Evolutionary conservation across 2,888 invertebrate species (phyloP), one percentile per base, ranked within the genome.

Genomic region (Drosophila multiciliata): DNA sequence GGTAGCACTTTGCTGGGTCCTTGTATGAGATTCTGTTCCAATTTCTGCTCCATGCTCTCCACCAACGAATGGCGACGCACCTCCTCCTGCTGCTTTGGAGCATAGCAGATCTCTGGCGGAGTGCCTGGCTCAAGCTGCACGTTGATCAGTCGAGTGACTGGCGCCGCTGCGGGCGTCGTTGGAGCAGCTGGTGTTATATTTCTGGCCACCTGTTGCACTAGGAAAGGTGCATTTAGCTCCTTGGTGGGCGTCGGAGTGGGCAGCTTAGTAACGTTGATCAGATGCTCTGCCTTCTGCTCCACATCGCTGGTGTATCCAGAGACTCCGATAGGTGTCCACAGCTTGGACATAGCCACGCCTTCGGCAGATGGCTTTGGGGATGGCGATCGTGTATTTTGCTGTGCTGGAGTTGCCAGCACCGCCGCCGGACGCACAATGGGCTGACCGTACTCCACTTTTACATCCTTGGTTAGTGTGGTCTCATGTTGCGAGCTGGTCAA

Each of bases 71-170:
- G 94, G n/a, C 94, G 93, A 55, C 94, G 90, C 42, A 92, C 88
- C 50, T 93, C 91, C 40, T 85, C 78, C 9, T 57, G 61, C 12
- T 94, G 59, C 11, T 94, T 94, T 35, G 95, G 94, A 1, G 95
- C 95, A 91, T 94, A 96, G 49, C 94, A 95, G 11, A 96, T 95
- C 92, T 95, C 95, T 20, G 96, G 95, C 5, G 96, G 95, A 15
- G 95, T 94, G 6, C 96, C 96, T 0, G 96, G 96, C 87, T 95
- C 94, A n/a, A 96, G 88, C 75, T 93, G 92, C 6, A 95, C 92
- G 79, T 94, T 94, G 75, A 94, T 92, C 11, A 94, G 90, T 78
- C 93, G 93, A 23, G 93, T 93, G 76, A 89, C 57, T 6, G 73
- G 49, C 1, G 60, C 55, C 3, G 64, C 33, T 9, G 17, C n/a